Base-by-base conservation (phyloP, 2,888 invertebrate species). In the Orthosia incerta region DNA sequence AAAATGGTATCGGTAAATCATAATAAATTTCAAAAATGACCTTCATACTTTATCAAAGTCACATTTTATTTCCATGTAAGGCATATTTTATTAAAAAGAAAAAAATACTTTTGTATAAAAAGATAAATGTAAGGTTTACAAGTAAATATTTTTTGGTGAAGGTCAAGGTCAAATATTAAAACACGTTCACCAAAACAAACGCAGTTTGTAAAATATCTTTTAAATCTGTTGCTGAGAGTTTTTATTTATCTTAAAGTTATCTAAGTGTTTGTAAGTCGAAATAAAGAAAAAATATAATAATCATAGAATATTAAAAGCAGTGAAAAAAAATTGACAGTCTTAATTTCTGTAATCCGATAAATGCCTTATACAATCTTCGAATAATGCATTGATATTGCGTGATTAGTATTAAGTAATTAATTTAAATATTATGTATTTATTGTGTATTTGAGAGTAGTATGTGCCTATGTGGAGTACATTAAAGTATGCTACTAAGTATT, bases 401-500 rank as follows among this genome's bases (percentile, higher is more conserved):
- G 53, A 67, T 57, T 48, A 64, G 13, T 20, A 11, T 26, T 26
- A 53, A 61, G 26, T 55, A 65, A 53, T 39, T 65, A 48, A 57
- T 55, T 46, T 7, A 15, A 50, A 72, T 26, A 71, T 26, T 61
- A 64, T 63, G 50, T 78, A 57, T 63, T 72, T 59, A 39, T 55
- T 67, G 13, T 55, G 31, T 60, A 61, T 55, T 23, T 53, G 45
- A 67, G 16, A 26, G 5, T 48, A 74, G 16, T 65, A 76, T 31
- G n/a, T n/a, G n/a, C n/a, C n/a, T n/a, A n/a, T n/a, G 5, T 18
- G 13, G 23, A 46, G 45, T 31, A 23, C n/a, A 51, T 13, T 45
- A 31, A 46, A 39, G 39, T 26, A 9, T 13, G 5, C 53, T 53
- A 53, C n/a, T 68, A 60, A 74, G 74, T 76, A 74, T 76, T 74